Percentiles rank a stretch among this genome's conserved stretches.
phyloP scores from a whole-genome alignment of 2,888 invertebrate species.

The Drosophila percnosoma region DNA sequence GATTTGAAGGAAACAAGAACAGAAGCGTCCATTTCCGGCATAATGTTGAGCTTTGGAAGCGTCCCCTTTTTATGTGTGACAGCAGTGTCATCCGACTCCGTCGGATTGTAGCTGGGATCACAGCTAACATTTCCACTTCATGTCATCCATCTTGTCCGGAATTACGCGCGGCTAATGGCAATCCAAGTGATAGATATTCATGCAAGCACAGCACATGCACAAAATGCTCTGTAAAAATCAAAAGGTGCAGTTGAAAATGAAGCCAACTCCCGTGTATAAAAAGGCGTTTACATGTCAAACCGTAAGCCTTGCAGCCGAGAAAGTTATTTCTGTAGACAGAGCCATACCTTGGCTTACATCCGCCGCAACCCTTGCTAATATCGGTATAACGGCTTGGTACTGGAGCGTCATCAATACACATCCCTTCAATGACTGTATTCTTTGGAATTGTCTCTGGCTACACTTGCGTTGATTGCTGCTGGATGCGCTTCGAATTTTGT shows the following conservation, averaged over 20 bases:
- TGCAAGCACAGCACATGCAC: conserved; percentile 90
- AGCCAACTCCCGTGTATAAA: not conserved
- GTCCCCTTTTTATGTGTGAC: not conserved
- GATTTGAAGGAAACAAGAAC: rapidly evolving
- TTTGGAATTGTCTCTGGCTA: not conserved
- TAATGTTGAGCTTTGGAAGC: not conserved
- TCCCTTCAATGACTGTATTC: not conserved
- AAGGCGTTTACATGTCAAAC: conserved; percentile 65
- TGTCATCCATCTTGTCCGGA: conserved; percentile 85
- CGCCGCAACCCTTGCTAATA: conserved; percentile 71
- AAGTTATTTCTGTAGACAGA: conserved; percentile 76
- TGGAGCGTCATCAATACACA: not conserved
- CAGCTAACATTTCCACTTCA: conserved; percentile 92
- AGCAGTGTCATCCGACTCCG: not conserved
- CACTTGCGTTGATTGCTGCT: not conserved
- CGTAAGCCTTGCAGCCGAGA: conserved; percentile 76
- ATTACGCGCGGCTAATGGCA: conserved; percentile 91
- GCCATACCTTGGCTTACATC: conserved; percentile 74
- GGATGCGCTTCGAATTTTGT: not conserved
- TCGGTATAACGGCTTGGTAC: conserved; percentile 40
- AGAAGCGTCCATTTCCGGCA: not conserved
- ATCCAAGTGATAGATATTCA: conserved; percentile 92
- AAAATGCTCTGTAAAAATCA: conserved; percentile 69
- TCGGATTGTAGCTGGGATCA: conserved; percentile 25
- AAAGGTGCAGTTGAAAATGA: not conserved